Evolutionary conservation across 1,140 invertebrate genomes (phyloP).

Genomic region (Neotoxoptera formosana): DNA sequence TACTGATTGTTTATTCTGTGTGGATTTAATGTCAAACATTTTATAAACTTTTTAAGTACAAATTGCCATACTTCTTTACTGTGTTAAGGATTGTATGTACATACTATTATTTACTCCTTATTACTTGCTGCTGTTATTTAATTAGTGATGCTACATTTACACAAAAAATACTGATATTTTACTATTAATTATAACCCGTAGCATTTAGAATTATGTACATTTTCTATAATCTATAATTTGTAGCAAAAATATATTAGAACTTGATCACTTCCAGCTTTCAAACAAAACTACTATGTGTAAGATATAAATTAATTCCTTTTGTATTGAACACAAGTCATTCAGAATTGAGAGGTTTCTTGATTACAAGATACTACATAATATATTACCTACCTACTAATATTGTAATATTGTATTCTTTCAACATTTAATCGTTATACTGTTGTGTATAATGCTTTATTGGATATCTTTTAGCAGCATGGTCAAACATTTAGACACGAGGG

Average conservation of each 20-base stretch:
- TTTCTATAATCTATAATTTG: background rate
- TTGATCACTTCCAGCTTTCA: background rate
- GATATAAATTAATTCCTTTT: background rate
- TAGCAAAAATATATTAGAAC: slow-evolving; percentile 15
- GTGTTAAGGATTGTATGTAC: background rate
- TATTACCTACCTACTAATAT: background rate
- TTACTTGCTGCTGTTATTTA: background rate
- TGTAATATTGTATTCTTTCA: background rate
- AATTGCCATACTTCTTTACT: background rate
- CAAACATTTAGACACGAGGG: slow-evolving; percentile 55
- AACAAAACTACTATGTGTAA: background rate
- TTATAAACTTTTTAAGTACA: background rate
- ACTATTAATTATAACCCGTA: background rate
- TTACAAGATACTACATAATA: background rate
- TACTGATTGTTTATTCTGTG: background rate
- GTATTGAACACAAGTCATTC: background rate
- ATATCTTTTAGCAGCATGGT: slow-evolving; percentile 57
- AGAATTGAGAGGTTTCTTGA: background rate
- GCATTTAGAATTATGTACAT: background rate
- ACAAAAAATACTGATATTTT: background rate
- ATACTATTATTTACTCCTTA: background rate
- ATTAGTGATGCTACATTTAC: background rate
- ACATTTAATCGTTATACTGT: slow-evolving; percentile 16
- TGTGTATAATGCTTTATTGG: slow-evolving; percentile 56
- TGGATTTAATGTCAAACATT: background rate